These are phyloP conservation scores for Alaudala cheleensis DNA, from an alignment of 2,113 vertebrate genomes.

Conservation along the genomic window DNA sequence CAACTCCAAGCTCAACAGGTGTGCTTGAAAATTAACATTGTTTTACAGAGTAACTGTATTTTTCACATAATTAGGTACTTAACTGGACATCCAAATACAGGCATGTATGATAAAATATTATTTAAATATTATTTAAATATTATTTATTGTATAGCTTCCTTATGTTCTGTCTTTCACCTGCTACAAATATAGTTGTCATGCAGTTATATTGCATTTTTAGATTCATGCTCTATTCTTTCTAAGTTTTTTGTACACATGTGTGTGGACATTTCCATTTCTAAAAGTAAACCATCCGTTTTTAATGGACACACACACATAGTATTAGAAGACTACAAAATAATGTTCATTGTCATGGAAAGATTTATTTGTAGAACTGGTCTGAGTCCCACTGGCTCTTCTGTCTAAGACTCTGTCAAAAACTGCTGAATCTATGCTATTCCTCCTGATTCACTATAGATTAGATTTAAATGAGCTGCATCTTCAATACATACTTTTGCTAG, in stretches of 20 bases:
- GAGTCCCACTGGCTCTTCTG: background rate
- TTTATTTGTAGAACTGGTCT: background rate
- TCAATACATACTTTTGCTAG: background rate
- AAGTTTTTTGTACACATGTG: background rate
- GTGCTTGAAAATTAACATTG: constrained; percentile 24
- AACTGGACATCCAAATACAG: constrained; percentile 33
- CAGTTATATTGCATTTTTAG: background rate
- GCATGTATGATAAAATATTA: background rate
- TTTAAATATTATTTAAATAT: background rate
- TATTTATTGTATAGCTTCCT: constrained; percentile 25
- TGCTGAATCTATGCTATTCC: background rate
- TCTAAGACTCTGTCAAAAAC: background rate
- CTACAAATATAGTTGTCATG: background rate
- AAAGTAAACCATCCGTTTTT: background rate
- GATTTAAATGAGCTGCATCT: background rate
- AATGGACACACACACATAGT: background rate
- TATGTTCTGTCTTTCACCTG: background rate
- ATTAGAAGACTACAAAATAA: background rate
- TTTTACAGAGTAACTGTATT: constrained; percentile 21
- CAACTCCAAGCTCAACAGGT: background rate
- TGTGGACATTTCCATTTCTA: background rate
- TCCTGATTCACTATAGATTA: background rate
- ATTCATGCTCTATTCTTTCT: background rate
- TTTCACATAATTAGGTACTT: constrained; percentile 51
- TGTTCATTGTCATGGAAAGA: background rate